Evolutionary conservation across 1,140 invertebrate genomes (phyloP).

Genomic region (Drosophila repleta): DNA sequence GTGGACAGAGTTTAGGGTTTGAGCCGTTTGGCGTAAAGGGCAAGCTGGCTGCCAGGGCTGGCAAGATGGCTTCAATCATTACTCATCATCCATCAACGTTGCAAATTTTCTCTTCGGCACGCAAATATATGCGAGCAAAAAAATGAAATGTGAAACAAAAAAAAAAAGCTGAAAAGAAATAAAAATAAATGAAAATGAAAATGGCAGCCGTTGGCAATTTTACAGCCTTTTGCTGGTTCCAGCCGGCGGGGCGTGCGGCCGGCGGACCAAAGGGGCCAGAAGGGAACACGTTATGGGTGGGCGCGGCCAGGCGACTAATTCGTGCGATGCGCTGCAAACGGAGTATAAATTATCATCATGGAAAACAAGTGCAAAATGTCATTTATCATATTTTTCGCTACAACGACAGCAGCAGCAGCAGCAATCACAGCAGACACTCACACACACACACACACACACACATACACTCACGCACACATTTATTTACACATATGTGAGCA

Average conservation of each 20-base stretch:
- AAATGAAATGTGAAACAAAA: constrained; percentile 58
- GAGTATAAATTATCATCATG: constrained; percentile 82
- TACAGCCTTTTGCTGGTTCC: constrained; percentile 48
- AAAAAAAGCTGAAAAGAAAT: constrained; percentile 37
- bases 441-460: constrained; percentile 15
- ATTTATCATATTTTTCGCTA: constrained; percentile 80
- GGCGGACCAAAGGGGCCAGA: background rate
- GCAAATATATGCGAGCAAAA: constrained; percentile 71
- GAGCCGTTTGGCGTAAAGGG: background rate
- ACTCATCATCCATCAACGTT: constrained; percentile 82
- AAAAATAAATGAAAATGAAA: constrained; percentile 78
- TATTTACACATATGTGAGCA: constrained; percentile 10
- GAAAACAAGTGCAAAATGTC: constrained; percentile 81
- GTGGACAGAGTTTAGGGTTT: background rate
- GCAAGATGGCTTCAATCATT: constrained; percentile 79
- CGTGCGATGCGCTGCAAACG: constrained; percentile 62
- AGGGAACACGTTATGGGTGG: background rate
- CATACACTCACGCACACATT: constrained; percentile 23
- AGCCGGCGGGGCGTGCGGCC: background rate
- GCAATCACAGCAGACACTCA: constrained; percentile 44
- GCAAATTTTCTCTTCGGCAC: constrained; percentile 69
- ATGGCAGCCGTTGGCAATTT: constrained; percentile 65
- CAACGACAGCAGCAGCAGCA: constrained; percentile 49
- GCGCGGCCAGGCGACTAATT: constrained; percentile 52
- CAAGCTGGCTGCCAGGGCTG: constrained; percentile 32